Evolutionary conservation across 2,113 vertebrate species (phyloP).

Genomic region (Varanus salvator): DNA sequence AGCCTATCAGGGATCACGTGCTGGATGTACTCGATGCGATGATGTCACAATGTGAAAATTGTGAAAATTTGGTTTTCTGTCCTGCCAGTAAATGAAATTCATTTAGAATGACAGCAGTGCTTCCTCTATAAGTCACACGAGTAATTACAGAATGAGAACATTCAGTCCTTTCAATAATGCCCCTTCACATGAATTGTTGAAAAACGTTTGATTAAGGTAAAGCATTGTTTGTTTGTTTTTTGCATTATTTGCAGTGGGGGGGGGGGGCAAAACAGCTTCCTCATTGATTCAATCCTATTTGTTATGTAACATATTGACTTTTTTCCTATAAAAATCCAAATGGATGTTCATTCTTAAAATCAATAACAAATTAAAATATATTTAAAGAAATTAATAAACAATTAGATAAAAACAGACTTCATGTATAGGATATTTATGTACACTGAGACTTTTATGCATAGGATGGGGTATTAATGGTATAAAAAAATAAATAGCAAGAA

Average conservation of each 20-base stretch:
- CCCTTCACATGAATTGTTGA: too few species aligned
- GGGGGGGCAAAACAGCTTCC: not conserved
- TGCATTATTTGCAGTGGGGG: too few species aligned
- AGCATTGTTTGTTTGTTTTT: not conserved
- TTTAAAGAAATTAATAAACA: not conserved
- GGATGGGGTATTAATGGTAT: too few species aligned
- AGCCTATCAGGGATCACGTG: not conserved
- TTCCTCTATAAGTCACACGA: not conserved
- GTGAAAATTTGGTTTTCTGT: too few species aligned
- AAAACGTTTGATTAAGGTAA: not conserved
- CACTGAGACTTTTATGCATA: too few species aligned
- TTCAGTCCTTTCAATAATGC: too few species aligned
- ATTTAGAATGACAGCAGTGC: not conserved
- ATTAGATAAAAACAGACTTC: not conserved
- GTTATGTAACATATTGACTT: constrained; percentile 28
- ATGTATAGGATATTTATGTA: too few species aligned
- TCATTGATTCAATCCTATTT: constrained; percentile 63
- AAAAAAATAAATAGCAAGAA: not conserved
- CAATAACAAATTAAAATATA: not conserved
- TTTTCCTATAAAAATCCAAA: constrained; percentile 51
- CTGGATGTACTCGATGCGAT: not conserved
- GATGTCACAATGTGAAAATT: not conserved
- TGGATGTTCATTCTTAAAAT: too few species aligned
- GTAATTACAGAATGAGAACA: not conserved
- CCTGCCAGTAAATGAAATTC: not conserved